Conservation (phyloP, 1,140 invertebrate genomes). For the Mercenaria mercenaria region DNA sequence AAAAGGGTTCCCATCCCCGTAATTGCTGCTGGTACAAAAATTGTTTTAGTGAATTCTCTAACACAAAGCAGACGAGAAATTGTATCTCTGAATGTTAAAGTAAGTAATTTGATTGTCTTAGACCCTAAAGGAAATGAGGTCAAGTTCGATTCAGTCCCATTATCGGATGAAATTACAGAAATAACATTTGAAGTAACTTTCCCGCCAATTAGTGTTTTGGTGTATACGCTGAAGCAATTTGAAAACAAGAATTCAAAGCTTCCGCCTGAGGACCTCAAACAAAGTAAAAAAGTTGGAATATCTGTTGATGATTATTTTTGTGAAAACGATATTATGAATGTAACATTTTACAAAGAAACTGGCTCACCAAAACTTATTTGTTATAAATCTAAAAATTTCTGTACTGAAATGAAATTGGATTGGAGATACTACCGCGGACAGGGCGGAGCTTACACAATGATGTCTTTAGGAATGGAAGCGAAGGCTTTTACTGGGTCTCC, state of each 20-base stretch:
- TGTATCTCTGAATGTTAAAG: slow-evolving; percentile 27
- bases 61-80: slow-evolving; percentile 50
- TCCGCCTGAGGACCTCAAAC: too few relatives aligned
- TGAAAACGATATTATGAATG: slow-evolving; percentile 60
- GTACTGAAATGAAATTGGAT: slow-evolving; percentile 10
- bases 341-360: slow-evolving; percentile 46
- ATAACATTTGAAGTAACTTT: slow-evolving; percentile 52
- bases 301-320: not conserved
- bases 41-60: slow-evolving; percentile 60
- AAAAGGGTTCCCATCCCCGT: slow-evolving; percentile 1
- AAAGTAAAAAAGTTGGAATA: not conserved
- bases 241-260: not conserved
- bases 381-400: slow-evolving; percentile 48
- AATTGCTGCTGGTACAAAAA: not conserved
- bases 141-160: not conserved
- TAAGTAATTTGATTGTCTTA: not conserved
- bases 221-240: slow-evolving; percentile 8
- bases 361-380: slow-evolving; percentile 38
- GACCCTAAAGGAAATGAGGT: slow-evolving; percentile 12
- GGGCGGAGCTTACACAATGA: slow-evolving; percentile 54
- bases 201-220: slow-evolving; percentile 39
- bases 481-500: not conserved
- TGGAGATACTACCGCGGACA: slow-evolving; percentile 32
- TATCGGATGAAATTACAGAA: not conserved
- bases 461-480: not conserved